A percentile compares a stretch with the other conserved stretches of the same genome.
These are phyloP conservation scores for Ectropis grisescens DNA, from an alignment of 1,140 invertebrate species.

Conservation along the genomic window DNA sequence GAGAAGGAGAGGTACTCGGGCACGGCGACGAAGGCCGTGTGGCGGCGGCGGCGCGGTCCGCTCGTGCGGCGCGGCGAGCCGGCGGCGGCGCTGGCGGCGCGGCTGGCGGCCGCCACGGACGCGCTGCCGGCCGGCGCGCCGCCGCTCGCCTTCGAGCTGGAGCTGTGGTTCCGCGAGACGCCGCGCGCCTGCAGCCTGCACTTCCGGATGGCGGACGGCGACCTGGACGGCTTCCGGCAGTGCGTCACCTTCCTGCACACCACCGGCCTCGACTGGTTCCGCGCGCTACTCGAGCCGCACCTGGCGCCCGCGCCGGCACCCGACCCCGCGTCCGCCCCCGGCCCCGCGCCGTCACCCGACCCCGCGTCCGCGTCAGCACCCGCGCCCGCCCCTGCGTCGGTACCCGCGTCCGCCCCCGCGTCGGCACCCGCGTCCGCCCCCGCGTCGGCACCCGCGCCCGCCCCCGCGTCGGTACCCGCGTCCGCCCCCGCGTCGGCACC, in stretches of 20 bases:
- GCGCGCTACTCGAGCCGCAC: constrained; percentile 15
- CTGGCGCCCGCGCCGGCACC: neutral
- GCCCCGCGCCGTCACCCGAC: neutral
- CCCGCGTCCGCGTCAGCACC: too few species aligned
- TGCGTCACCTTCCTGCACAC: constrained; percentile 36
- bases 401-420: too few species aligned
- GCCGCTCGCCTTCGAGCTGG: constrained; percentile 27
- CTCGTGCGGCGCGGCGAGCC: constrained; percentile 18
- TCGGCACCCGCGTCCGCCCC: too few species aligned
- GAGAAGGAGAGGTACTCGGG: constrained; percentile 26
- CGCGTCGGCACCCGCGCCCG: too few species aligned
- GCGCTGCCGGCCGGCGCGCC: constrained; percentile 9
- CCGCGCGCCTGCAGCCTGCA: constrained; percentile 12
- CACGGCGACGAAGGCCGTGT: constrained; percentile 23
- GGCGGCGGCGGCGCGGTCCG: constrained; percentile 30
- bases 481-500: too few species aligned
- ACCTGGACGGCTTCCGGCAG: constrained; percentile 19
- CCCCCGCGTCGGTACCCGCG: too few species aligned
- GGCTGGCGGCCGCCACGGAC: constrained; percentile 22
- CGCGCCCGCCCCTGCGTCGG: too few species aligned
- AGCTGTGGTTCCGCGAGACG: constrained; percentile 15
- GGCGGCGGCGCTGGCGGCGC: constrained; percentile 24
- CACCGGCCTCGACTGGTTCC: constrained; percentile 26
- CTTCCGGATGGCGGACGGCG: constrained; percentile 19
- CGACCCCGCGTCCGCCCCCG: neutral